Conservation (phyloP, 2,113 vertebrate species). For the Gopherus evgoodei region DNA sequence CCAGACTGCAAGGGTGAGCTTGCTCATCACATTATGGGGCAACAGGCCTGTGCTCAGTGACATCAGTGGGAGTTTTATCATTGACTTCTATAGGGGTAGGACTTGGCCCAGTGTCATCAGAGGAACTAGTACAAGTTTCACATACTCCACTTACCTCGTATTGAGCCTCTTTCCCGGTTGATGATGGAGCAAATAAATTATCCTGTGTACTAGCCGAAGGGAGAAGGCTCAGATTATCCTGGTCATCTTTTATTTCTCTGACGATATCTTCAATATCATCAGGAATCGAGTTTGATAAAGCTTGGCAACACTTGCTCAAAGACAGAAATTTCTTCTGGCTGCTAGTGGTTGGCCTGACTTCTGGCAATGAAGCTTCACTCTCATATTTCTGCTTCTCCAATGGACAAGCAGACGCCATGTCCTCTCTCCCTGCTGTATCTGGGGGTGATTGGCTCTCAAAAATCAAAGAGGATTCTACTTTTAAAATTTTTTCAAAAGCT, state of each 20-base stretch:
- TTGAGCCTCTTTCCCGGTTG: neutral
- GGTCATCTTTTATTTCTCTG: neutral
- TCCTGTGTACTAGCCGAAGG: neutral
- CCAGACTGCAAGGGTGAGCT: neutral
- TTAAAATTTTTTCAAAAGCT: neutral
- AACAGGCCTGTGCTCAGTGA: neutral
- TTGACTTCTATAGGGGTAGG: neutral
- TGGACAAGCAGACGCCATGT: neutral
- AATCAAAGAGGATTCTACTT: neutral
- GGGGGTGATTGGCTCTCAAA: neutral
- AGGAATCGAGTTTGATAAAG: neutral
- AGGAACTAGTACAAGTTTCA: neutral
- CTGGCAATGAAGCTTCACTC: neutral
- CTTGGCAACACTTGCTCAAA: conserved; percentile 38
- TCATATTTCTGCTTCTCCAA: neutral
- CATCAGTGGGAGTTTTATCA: neutral
- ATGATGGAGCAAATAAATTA: neutral
- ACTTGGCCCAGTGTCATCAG: neutral
- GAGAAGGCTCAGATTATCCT: neutral
- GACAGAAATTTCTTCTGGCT: conserved; percentile 39
- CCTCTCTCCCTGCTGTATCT: neutral
- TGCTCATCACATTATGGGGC: neutral
- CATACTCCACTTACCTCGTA: neutral
- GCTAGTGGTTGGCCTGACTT: neutral
- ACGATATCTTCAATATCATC: neutral